Evolutionary conservation across 2,113 vertebrate genomes (phyloP).

Genomic region (Cyrtonyx montezumae): DNA sequence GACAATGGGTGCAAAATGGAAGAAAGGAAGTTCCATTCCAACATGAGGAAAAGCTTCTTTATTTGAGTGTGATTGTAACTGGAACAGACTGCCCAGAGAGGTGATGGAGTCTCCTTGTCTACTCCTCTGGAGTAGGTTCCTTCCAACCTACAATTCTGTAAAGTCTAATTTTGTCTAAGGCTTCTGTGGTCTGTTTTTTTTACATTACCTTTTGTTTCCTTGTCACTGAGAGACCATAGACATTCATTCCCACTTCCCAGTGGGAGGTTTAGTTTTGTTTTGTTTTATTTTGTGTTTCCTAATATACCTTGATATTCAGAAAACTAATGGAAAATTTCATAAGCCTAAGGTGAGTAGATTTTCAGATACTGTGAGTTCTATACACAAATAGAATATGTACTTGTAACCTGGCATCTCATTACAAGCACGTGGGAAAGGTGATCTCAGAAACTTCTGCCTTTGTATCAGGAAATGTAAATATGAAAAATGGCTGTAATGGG

Average conservation of each 20-base stretch:
- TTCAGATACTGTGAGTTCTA: background rate
- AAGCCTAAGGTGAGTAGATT: background rate
- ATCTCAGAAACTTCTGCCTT: background rate
- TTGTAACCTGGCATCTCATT: background rate
- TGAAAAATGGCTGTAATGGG: background rate
- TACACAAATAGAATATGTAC: background rate
- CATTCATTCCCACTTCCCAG: conserved; percentile 4
- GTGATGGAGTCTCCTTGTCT: background rate
- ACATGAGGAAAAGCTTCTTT: background rate
- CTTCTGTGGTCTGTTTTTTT: background rate
- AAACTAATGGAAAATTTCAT: conserved; percentile 24
- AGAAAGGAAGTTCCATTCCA: background rate
- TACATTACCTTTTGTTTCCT: background rate
- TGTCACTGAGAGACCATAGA: background rate
- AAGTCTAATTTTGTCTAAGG: background rate
- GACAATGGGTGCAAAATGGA: background rate
- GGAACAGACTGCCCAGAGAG: background rate
- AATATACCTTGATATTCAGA: background rate
- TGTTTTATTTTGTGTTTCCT: background rate
- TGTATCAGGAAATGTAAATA: conserved; percentile 48
- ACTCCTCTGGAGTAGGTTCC: background rate
- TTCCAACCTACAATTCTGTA: background rate
- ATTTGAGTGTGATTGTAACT: background rate
- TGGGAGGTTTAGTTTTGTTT: background rate
- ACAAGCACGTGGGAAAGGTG: background rate